Evolutionary conservation across 2,113 vertebrate genomes (phyloP).

Genomic region (Nansenia antarctica): DNA sequence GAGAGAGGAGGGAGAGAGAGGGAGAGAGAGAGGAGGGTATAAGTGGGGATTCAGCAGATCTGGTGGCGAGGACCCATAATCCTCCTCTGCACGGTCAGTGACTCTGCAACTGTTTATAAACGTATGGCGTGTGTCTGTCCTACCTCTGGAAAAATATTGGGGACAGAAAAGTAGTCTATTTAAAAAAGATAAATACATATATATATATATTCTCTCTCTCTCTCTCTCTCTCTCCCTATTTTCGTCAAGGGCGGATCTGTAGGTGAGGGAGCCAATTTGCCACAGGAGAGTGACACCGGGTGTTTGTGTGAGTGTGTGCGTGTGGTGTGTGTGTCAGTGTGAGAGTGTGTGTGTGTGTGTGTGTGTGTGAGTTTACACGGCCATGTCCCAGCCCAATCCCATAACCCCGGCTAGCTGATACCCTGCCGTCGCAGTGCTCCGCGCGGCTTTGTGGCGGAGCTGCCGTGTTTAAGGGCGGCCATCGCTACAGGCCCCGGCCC

Average conservation of each 20-base stretch:
- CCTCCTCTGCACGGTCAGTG: slow-evolving; percentile 20
- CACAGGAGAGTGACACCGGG: slow-evolving; percentile 7
- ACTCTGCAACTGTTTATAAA: slow-evolving; percentile 36
- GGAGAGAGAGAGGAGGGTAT: slow-evolving; percentile 25
- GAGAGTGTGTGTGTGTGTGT: background rate
- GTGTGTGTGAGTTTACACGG: slow-evolving; percentile 32
- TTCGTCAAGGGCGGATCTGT: background rate
- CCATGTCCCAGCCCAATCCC: slow-evolving; percentile 18
- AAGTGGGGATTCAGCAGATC: slow-evolving; percentile 62
- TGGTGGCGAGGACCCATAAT: slow-evolving; percentile 55
- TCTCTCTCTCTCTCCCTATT: background rate
- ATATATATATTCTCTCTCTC: slow-evolving; percentile 11
- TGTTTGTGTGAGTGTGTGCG: background rate
- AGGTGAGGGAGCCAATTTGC: slow-evolving; percentile 51
- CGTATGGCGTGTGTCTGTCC: slow-evolving; percentile 37
- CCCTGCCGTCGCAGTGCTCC: background rate
- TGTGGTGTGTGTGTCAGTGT: slow-evolving; percentile 22
- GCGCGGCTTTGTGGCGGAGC: slow-evolving; percentile 10
- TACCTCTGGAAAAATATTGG: slow-evolving; percentile 9
- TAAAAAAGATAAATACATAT: no score
- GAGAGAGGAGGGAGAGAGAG: background rate
- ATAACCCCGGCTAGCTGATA: background rate
- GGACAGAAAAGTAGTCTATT: background rate
- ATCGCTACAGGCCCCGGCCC: no score
- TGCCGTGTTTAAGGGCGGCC: slow-evolving; percentile 34